Conservation (phyloP, 1,140 invertebrate species). For the Anagrus nilaparvatae region DNA sequence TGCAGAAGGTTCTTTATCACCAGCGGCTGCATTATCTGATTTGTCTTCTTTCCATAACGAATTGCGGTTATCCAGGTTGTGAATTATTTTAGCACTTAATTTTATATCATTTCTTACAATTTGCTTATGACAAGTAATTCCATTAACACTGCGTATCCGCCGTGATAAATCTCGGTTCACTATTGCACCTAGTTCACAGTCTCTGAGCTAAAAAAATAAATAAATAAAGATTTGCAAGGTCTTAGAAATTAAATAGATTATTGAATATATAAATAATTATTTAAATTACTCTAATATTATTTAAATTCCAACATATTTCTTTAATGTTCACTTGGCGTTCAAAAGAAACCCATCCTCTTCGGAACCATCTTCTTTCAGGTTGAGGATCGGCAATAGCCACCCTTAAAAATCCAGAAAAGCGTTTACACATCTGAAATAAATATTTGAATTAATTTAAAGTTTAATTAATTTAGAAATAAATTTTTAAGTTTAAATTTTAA, state of each 20-base stretch:
- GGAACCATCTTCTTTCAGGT: constrained; percentile 87
- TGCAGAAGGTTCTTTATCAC: constrained; percentile 26
- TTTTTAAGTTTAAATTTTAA: neutral
- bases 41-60: constrained; percentile 63
- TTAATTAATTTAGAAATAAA: constrained; percentile 7
- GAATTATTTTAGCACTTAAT: constrained; percentile 87
- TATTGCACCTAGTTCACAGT: constrained; percentile 88
- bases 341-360: constrained; percentile 97
- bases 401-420: constrained; percentile 91
- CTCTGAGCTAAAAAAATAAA: constrained; percentile 54
- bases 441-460: constrained; percentile 11
- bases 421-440: constrained; percentile 71
- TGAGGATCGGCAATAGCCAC: constrained; percentile 95
- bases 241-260: constrained; percentile 5
- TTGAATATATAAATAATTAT: constrained; percentile 8
- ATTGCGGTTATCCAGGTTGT: constrained; percentile 80
- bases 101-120: constrained; percentile 89
- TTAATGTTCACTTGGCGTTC: constrained; percentile 95
- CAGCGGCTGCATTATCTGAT: constrained; percentile 15
- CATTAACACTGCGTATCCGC: constrained; percentile 85
- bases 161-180: constrained; percentile 89
- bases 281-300: constrained; percentile 74
- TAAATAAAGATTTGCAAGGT: constrained; percentile 5
- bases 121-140: constrained; percentile 82
- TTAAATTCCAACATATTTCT: constrained; percentile 98